phyloP scores from a whole-genome alignment of 2,888 invertebrate species.

The Polyploca ridens region DNA sequence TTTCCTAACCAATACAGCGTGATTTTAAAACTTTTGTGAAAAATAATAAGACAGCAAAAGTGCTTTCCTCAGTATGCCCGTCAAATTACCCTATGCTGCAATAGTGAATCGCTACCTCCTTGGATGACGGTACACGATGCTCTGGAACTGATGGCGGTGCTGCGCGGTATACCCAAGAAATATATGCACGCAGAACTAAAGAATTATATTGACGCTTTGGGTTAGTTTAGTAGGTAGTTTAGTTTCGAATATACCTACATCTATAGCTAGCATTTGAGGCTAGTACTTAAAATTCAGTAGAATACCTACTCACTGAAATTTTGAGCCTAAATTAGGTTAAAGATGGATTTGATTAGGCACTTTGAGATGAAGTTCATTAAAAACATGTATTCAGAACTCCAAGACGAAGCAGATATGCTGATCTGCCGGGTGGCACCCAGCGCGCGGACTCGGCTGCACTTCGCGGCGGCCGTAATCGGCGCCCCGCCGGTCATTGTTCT shows the following conservation, averaged over 20 bases:
- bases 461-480: conserved; percentile 65
- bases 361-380: neutral
- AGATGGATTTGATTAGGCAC: no score
- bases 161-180: conserved; percentile 63
- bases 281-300: no score
- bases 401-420: conserved; percentile 25
- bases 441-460: conserved; percentile 50
- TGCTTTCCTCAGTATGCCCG: conserved; percentile 53
- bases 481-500: conserved; percentile 66
- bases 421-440: conserved; percentile 32
- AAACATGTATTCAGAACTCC: conserved; percentile 37
- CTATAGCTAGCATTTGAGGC: no score
- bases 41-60: neutral
- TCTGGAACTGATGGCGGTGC: conserved; percentile 54
- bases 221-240: conserved; percentile 33
- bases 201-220: conserved; percentile 60
- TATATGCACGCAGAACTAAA: conserved; percentile 45
- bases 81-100: conserved; percentile 55
- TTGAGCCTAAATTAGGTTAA: no score
- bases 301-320: no score
- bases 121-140: conserved; percentile 69
- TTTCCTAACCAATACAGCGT: no score
- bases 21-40: no score
- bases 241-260: conserved; percentile 2
- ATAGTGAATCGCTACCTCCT: conserved; percentile 48